Evolutionary conservation across 2,113 vertebrate species (phyloP), one percentile per base, ranked within the genome.

Genomic region (Myotis brandtii): DNA sequence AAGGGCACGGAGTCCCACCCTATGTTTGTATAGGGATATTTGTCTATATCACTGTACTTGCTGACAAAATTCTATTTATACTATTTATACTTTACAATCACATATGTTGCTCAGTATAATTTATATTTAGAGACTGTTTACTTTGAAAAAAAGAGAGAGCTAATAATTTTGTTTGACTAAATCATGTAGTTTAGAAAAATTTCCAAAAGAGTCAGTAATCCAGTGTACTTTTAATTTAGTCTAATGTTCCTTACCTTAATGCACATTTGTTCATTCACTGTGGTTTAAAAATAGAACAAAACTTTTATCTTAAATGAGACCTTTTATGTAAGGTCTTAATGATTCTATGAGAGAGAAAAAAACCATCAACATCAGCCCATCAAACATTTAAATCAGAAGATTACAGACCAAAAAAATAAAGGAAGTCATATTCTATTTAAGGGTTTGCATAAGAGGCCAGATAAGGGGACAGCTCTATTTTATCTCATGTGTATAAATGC

Each of bases 101-200:
- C 91, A 96, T 34, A 89, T 5, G 54, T 30, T 43, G 16, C 56
- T 95, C 37, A 50, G 30, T 93, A 14, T 94, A 93, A 96, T 95
- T 96, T 95, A 87, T 52, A 87, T 17, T 54, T 66, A 92, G 48
- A 85, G 37, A 23, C 30, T 94, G 50, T 82, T 90, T 92, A 81
- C 89, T 94, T 94, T 82, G 54, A 62, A 89, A 95, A 89, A 94
- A 92, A 89, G n/a, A 32, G n/a, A 84, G 18, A 91, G 72, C 75
- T 97, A 93, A 95, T 87, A 37, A 79, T 92, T 96, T 96, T 91
- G 56, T 89, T 75, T 92, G 82, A 95, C 76, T 86, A 93, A 95
- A 95, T 92, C 30, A 66, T 89, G 27, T 21, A 91, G 84, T 90
- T 94, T 79, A 95, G 67, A 91, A 94, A 91, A 69, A 46, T 73